These are phyloP conservation scores for Atrina japonica DNA, from an alignment of 2,888 invertebrate genomes.

Conservation along the genomic window DNA sequence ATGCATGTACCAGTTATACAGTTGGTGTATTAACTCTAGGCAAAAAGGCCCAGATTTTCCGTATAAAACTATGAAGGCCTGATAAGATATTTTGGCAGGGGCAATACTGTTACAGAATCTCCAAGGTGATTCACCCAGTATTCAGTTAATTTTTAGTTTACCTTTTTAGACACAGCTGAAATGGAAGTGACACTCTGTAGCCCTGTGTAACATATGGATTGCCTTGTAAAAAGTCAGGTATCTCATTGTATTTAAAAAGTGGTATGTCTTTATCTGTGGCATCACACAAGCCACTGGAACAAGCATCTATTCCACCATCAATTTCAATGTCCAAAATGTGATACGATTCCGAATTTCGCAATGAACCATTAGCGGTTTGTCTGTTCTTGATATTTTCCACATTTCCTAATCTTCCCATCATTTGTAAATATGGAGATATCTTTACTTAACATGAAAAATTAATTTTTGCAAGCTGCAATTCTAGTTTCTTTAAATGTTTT, in stretches of 20 bases:
- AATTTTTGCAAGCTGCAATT: too few relatives aligned
- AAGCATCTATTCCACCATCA: conserved; percentile 61
- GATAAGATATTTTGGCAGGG: neutral
- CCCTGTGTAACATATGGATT: conserved; percentile 93
- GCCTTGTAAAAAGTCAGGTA: conserved; percentile 91
- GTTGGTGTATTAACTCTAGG: too few relatives aligned
- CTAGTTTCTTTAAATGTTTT: too few relatives aligned
- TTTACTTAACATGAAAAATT: too few relatives aligned
- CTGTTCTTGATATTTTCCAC: conserved; percentile 56
- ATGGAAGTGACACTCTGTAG: conserved; percentile 86
- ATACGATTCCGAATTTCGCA: conserved; percentile 48
- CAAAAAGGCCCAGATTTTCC: too few relatives aligned
- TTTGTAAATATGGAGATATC: too few relatives aligned
- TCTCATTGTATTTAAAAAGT: conserved; percentile 82
- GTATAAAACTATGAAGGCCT: too few relatives aligned
- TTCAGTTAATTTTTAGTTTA: conserved; percentile 77
- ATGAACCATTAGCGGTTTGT: conserved; percentile 41
- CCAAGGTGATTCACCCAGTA: neutral
- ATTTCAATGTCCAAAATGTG: conserved; percentile 73
- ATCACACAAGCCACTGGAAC: conserved; percentile 65
- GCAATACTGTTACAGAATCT: neutral
- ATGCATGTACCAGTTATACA: too few relatives aligned
- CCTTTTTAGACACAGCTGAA: conserved; percentile 85
- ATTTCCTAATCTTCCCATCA: conserved; percentile 53
- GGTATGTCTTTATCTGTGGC: conserved; percentile 61